Conservation (phyloP, 2,888 invertebrate genomes). For the Callyntrura sp. region DNA sequence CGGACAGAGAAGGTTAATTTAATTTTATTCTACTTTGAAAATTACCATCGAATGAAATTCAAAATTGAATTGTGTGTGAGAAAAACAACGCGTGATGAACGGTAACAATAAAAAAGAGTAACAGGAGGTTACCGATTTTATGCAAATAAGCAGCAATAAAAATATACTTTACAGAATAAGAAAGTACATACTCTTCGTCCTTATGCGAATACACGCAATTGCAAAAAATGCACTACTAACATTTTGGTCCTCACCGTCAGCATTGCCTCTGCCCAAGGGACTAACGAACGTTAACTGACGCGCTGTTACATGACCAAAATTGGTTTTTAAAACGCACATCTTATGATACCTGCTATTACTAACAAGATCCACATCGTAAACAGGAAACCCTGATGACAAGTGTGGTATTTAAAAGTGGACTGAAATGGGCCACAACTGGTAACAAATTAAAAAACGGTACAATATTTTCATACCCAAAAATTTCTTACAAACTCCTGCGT, state of each 20-base stretch:
- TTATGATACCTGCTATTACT: no score
- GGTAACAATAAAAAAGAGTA: constrained; percentile 36
- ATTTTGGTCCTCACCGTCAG: no score
- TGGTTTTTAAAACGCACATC: not conserved
- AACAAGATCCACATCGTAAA: no score
- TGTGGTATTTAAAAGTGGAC: no score
- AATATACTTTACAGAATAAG: not conserved
- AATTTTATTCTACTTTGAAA: not conserved
- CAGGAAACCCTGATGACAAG: no score
- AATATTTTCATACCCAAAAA: not conserved
- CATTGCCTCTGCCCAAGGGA: no score
- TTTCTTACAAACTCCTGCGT: not conserved
- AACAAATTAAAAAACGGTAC: not conserved
- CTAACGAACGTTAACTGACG: no score
- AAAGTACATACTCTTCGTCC: not conserved
- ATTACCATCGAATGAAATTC: constrained; percentile 24
- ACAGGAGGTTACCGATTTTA: constrained; percentile 25
- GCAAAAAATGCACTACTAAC: not conserved
- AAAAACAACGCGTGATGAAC: constrained; percentile 34
- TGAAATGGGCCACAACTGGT: no score
- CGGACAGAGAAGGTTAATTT: not conserved
- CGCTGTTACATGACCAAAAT: not conserved
- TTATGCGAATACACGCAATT: not conserved
- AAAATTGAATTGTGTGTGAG: constrained; percentile 31
- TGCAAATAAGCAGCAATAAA: constrained; percentile 25